Conservation (phyloP, 2,888 invertebrate genomes). For the Harpagoxenus sublaevis region DNA sequence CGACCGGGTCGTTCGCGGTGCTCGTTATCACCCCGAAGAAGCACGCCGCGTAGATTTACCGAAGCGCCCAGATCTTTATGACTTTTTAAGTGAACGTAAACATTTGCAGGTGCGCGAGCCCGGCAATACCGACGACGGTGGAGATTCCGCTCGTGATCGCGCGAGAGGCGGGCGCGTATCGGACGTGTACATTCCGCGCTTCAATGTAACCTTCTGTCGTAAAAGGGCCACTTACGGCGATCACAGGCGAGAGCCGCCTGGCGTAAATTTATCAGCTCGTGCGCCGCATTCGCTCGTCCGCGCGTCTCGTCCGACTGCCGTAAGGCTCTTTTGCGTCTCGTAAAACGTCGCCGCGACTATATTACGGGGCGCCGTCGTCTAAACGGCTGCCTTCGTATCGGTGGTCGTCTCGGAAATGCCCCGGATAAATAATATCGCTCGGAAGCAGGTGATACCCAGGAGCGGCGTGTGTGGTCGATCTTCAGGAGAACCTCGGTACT, state of each 20-base stretch:
- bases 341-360: constrained; percentile 72
- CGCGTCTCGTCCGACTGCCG: constrained; percentile 40
- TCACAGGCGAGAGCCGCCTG: constrained; percentile 67
- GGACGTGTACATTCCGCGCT: constrained; percentile 56
- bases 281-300: constrained; percentile 31
- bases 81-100: constrained; percentile 74
- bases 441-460: constrained; percentile 48
- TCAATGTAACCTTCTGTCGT: constrained; percentile 68
- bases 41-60: constrained; percentile 63
- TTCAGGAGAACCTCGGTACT: neutral
- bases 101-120: constrained; percentile 70
- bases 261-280: constrained; percentile 73
- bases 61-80: constrained; percentile 67
- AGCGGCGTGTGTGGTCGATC: constrained; percentile 24
- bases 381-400: constrained; percentile 54
- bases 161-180: constrained; percentile 56
- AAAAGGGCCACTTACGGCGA: constrained; percentile 65
- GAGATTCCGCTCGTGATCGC: constrained; percentile 64
- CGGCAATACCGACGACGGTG: neutral
- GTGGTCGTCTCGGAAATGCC: constrained; percentile 61
- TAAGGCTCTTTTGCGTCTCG: constrained; percentile 69
- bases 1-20: constrained; percentile 16
- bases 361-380: constrained; percentile 68
- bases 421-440: constrained; percentile 70
- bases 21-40: constrained; percentile 36